phyloP scores from a whole-genome alignment of 2,113 vertebrate species.

The Apistogramma diplotaenia region DNA sequence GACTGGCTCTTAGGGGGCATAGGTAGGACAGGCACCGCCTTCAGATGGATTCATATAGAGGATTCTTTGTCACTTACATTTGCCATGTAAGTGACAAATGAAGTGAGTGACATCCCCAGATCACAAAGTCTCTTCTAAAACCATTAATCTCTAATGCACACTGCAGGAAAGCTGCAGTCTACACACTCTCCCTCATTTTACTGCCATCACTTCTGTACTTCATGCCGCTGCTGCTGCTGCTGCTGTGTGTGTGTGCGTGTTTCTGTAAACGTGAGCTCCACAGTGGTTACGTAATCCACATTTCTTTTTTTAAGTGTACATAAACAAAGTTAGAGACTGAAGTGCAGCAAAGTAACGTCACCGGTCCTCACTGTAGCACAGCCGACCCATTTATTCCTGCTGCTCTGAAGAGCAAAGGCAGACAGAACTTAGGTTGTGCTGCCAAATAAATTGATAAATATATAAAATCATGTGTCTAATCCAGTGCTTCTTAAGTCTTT shows the following conservation, averaged over 20 bases:
- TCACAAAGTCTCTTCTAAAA: neutral
- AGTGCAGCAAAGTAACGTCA: neutral
- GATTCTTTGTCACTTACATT: neutral
- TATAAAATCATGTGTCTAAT: neutral
- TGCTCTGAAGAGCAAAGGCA: neutral
- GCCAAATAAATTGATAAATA: neutral
- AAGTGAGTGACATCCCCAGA: neutral
- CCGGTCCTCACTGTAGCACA: neutral
- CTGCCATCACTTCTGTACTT: neutral
- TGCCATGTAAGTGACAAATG: neutral
- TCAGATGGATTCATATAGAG: neutral
- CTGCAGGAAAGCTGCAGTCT: neutral
- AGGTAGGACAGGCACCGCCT: neutral
- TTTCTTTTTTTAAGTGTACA: slow-evolving; percentile 11
- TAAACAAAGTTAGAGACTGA: slow-evolving; percentile 12
- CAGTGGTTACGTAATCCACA: slow-evolving; percentile 19
- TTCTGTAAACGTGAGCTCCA: neutral
- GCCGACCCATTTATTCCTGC: neutral
- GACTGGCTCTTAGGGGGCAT: neutral
- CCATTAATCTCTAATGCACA: neutral
- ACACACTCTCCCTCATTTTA: neutral
- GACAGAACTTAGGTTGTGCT: neutral
- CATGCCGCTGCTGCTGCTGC: neutral
- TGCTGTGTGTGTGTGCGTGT: neutral
- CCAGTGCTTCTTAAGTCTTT: neutral